Evolutionary conservation across 2,113 vertebrate species (phyloP).

Genomic region (Leptobrachium leishanense): DNA sequence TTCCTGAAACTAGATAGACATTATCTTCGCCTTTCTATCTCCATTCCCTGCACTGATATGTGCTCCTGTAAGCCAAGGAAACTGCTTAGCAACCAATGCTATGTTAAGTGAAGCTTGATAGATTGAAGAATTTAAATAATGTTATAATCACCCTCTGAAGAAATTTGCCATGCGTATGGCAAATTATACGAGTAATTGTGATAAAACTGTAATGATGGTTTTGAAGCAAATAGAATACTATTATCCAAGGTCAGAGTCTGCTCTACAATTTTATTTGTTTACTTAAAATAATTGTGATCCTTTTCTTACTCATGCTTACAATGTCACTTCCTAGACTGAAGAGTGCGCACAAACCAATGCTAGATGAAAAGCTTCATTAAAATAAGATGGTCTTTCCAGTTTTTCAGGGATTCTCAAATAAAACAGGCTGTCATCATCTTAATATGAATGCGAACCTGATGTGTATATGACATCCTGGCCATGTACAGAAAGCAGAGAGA

Average conservation of each 20-base stretch:
- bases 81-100: neutral
- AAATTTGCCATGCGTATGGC: neutral
- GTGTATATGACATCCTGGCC: too few relatives aligned
- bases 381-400: too few relatives aligned
- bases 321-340: neutral
- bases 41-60: neutral
- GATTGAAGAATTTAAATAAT: neutral
- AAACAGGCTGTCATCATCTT: too few relatives aligned
- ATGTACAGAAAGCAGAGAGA: too few relatives aligned
- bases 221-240: neutral
- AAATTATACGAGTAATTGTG: neutral
- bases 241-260: neutral
- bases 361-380: too few relatives aligned
- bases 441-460: too few relatives aligned
- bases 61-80: neutral
- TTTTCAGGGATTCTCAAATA: too few relatives aligned
- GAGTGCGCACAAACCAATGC: neutral
- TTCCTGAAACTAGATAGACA: neutral
- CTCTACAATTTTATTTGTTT: neutral
- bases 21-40: neutral
- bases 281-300: neutral
- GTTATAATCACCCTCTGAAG: neutral
- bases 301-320: neutral
- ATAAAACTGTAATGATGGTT: neutral
- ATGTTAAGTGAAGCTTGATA: neutral